Conservation (phyloP, 1,140 invertebrate genomes). For the Phymorhynchus buccinoides region DNA sequence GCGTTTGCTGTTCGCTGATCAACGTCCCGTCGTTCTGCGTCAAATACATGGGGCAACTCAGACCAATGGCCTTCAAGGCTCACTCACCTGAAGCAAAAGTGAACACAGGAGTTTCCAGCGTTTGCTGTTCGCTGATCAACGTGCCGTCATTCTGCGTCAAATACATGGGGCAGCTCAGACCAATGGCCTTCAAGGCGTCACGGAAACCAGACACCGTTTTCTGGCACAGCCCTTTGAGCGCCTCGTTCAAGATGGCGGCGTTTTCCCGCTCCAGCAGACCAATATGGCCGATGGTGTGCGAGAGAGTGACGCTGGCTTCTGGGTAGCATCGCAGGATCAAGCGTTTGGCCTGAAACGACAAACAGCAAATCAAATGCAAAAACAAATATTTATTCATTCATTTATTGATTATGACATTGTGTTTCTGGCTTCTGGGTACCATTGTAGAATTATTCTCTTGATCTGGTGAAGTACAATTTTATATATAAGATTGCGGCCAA, state of each 20-base stretch:
- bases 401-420: no score
- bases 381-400: no score
- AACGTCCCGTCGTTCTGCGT: conserved; percentile 70
- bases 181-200: conserved; percentile 55
- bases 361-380: no score
- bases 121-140: conserved; percentile 52
- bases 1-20: conserved; percentile 50
- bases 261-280: conserved; percentile 69
- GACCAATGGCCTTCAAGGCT: conserved; percentile 56
- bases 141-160: conserved; percentile 70
- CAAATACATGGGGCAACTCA: conserved; percentile 64
- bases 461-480: no score
- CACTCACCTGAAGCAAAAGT: conserved; percentile 67
- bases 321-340: conserved; percentile 57
- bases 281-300: conserved; percentile 64
- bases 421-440: no score
- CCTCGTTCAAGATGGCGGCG: conserved; percentile 68
- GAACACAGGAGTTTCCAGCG: conserved; percentile 57
- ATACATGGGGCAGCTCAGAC: conserved; percentile 62
- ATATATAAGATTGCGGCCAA: no score
- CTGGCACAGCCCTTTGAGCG: conserved; percentile 62
- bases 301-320: conserved; percentile 59
- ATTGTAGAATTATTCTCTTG: no score
- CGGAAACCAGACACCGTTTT: conserved; percentile 62
- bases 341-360: conserved; percentile 7